These are phyloP conservation scores for Chascanopsetta lugubris DNA, from an alignment of 2,113 vertebrate genomes.

Conservation along the genomic window DNA sequence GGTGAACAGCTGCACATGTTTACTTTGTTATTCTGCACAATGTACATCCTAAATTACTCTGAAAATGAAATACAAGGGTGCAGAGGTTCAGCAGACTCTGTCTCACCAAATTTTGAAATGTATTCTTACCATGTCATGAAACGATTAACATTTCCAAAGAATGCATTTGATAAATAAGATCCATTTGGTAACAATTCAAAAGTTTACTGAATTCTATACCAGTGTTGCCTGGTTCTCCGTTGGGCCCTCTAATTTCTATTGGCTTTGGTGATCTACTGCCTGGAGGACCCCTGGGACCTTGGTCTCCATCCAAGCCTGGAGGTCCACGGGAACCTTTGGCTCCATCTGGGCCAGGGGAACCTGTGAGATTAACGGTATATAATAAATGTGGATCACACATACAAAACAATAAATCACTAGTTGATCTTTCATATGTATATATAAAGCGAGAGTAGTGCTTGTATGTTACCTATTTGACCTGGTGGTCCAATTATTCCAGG, in stretches of 20 bases:
- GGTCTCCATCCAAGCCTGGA: conserved; percentile 56
- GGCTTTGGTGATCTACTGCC: not conserved
- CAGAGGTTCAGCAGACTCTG: too few species aligned
- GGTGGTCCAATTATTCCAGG: conserved; percentile 62
- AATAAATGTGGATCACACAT: not conserved
- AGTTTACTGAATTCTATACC: conserved; percentile 40
- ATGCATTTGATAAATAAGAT: not conserved
- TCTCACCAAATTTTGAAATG: too few species aligned
- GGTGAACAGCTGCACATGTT: too few species aligned
- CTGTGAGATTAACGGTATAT: conserved; percentile 37
- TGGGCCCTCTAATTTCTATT: rapidly evolving
- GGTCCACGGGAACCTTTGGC: conserved; percentile 50
- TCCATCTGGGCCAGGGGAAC: conserved; percentile 57
- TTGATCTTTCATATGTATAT: too few species aligned
- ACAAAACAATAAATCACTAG: not conserved
- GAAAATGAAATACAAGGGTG: too few species aligned
- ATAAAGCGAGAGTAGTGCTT: not conserved
- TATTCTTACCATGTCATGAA: too few species aligned
- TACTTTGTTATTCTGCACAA: too few species aligned
- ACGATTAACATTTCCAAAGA: too few species aligned
- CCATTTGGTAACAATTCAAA: not conserved
- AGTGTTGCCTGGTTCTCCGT: conserved; percentile 47
- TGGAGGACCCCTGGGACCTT: conserved; percentile 46
- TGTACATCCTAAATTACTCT: too few species aligned
- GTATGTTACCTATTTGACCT: conserved; percentile 65